Base-by-base conservation (phyloP, 2,113 vertebrate genomes). In the Laticauda colubrina region DNA sequence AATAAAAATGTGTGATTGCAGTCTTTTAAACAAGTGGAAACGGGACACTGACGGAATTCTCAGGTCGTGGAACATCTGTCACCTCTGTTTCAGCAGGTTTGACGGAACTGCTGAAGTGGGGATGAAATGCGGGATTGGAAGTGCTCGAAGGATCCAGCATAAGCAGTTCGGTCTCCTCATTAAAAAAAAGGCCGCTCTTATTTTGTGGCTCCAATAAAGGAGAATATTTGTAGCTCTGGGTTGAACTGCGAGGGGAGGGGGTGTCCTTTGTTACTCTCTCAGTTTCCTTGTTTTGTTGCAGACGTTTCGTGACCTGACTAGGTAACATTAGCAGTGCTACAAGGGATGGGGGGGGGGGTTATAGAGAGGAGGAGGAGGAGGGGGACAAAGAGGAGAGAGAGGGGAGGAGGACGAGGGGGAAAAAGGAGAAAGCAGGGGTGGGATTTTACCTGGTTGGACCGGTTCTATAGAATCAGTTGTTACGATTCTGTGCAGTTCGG, bases 71-170 rank as follows among this genome's bases (percentile, higher is more conserved):
- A 53, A 90, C n/a, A 0, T 8, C 91, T 59, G 59, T 91, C 88
- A 53, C 91, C 48, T 51, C n/a, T 43, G 0, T 0, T 34, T 0
- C 0, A 64, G 91, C 10, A 39, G 0, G 3, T 48, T 89, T 75
- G 90, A 93, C 45, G 18, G 0, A 57, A 91, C n/a, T 2, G 87
- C 11, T 10, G 92, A 34, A 55, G 43, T 8, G 39, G 4, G 24
- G 24, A 29, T 20, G 57, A 39, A 59, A 61, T 2, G 23, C 75
- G 11, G 45, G 29, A 18, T 57, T 39, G 34, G 85, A 93, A 93
- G 91, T 3, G 20, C 94, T 51, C 18, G 89, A 8, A 87, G 56
- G 54, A 55, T 89, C 39, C 75, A 86, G 34, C 12, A 24, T 11
- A 20, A 4, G 0, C 18, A 55, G 90, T 21, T 12, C 1, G 1